Evolutionary conservation across 2,797 vertebrate genomes (phyloP), one percentile per base, ranked within the genome.

Genomic region (Aulostomus chinensis): DNA sequence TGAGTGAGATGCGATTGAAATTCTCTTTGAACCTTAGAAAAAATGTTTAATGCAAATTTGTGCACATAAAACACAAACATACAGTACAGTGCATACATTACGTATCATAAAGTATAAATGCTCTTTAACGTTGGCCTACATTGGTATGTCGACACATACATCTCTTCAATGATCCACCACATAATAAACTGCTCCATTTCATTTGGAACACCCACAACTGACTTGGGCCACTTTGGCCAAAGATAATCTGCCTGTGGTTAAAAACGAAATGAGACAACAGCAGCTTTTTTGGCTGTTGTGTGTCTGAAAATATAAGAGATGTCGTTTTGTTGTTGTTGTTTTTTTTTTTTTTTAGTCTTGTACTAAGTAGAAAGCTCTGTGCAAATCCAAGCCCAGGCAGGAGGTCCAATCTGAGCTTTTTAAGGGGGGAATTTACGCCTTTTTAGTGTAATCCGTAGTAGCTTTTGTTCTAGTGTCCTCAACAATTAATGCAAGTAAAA

Each of bases 41-140:
- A 88, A 88, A 88, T 57, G 70, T 88, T 89, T 88, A 84, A 81
- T 86, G 78, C 73, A 76, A 79, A 88, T 79, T 74, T 81, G 81
- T 84, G 77, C 86, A 91, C 85, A 87, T 81, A 89, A 86, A 89
- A 87, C 88, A 91, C 77, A 85, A 68, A 90, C 81, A 85, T 78
- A 89, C 79, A 86, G 77, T 81, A 89, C 85, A 88, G 77, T 78
- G 82, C 85, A 86, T 84, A 86, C 80, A 84, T 70, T 81, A 81
- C 71, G 43, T 76, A 81, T 80, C 63, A 82, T 80, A 81, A 86
- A 85, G 84, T 86, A 89, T 84, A 90, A 91, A 89, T 83, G 84
- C 84, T 86, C n/a, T 67, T 69, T 40, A 80, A 88, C 76, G 77
- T 87, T 72, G 70, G 80, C 80, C 83, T 86, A 88, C 73, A 67